Base-by-base conservation (phyloP, 2,888 invertebrate species). In the Argyresthia albistria region DNA sequence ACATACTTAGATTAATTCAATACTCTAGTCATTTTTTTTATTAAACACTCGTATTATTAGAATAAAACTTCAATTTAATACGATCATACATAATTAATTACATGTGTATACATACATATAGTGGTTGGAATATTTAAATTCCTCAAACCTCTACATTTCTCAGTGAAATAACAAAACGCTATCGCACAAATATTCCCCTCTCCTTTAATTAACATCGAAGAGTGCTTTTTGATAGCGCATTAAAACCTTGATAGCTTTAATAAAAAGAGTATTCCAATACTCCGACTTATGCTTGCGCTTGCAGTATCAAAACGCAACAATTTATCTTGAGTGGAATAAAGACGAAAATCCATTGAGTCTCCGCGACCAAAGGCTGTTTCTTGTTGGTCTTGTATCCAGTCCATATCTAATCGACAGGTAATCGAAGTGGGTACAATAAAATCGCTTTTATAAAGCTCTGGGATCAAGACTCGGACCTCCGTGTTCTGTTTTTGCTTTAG, bases 121-220 rank as follows among this genome's bases (percentile, higher is more conserved):
- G 25, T 25, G 2, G 25, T 6, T 25, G 3, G 25, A 25, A 25
- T 25, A 25, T 25, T 25, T 25, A 25, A 25, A 25, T 25, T 25
- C 25, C 6, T 25, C 25, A 25, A 4, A 25, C 25, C 25, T 25
- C 25, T 2, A 25, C 25, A 6, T 25, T 25, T 25, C 25, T 25
- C 25, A 25, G 25, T 25, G 25, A 25, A 25, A 25, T 25, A 39
- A 39, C 39, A n/a, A n/a, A 9, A 6, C 4, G 58, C 11, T 36
- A 43, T 50, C 50, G 50, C 25, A 25, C 25, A 43, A 42, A 50
- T 50, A 50, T 43, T 43, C 42, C 25, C 12, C 43, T n/a, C 43
- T 43, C 52, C 46, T 55, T 55, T 57, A 57, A 57, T 57, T 56
- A 56, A 55, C 53, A 43, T 53, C 57, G 53, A 12, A 53, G 56